Evolutionary conservation across 2,797 vertebrate genomes (phyloP), one percentile per base, ranked within the genome.

Genomic region (Halcyon smyrnensis): DNA sequence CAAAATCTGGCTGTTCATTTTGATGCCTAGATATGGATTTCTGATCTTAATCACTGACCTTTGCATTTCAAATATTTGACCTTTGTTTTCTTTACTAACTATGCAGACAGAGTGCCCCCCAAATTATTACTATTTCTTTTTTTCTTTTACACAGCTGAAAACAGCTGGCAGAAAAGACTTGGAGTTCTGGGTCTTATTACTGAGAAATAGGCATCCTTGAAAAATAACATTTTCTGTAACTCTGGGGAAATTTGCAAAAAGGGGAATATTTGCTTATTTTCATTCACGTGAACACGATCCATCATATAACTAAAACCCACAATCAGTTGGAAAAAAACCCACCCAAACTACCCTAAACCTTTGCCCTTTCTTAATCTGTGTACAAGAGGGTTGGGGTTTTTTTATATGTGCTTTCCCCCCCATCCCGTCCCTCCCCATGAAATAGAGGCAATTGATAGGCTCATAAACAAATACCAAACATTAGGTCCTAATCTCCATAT

Each of bases 401-500:
- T 75, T 70, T 71, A 53, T 41, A 76, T 95, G 53, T 95, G 54
- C 87, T 93, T 5, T 5, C 53, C 23, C 65, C 8, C 27, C 27
- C 27, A 17, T 17, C 51, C 51, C 15, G 1, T 17, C 27, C 51
- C 51, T 30, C 51, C 51, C 32, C 51, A 23, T 12, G 15, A 43
- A 94, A 79, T 83, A 89, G 84, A 92, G 81, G 84, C 97, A 93
- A 94, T 95, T 96, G 95, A 95, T 95, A 96, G 95, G 92, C 88
- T 97, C 92, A 93, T 96, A 97, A 96, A 95, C 93, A 94, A 95
- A 94, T 90, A 89, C 86, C 88, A 85, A 96, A 93, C 94, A 90
- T 92, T 89, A 97, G 90, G 92, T 80, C 87, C 90, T 97, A 93
- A 97, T 96, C 94, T 97, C 96, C 94, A 78, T 87, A 88, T 65